Conservation (phyloP, 2,113 vertebrate species). For the Chloropsis cyanopogon region DNA sequence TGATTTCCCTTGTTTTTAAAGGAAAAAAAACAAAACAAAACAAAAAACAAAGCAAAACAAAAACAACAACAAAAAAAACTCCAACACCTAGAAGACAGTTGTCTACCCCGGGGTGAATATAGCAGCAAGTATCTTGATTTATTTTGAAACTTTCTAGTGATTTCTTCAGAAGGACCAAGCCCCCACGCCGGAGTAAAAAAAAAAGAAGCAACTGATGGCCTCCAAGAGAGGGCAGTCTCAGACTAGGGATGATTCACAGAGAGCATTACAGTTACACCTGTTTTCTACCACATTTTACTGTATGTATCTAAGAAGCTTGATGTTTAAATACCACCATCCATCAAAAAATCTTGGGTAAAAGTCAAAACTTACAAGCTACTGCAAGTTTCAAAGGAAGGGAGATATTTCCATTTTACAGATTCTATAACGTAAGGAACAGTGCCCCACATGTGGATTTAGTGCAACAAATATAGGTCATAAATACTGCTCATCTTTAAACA, state of each 20-base stretch:
- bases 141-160: neutral
- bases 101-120: neutral
- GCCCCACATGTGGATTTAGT: neutral
- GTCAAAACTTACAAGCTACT: neutral
- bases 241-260: neutral
- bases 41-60: no score
- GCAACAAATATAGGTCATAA: neutral
- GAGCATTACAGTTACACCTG: neutral
- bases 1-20: neutral
- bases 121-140: neutral
- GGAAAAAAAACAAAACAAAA: neutral
- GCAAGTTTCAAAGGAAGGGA: neutral
- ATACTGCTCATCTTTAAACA: neutral
- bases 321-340: neutral
- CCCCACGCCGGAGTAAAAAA: fast-evolving
- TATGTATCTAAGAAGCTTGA: neutral
- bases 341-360: neutral
- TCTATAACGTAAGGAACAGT: neutral
- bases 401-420: neutral
- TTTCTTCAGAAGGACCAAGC: neutral
- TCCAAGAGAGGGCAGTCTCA: conserved; percentile 55
- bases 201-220: neutral
- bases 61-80: fast-evolving
- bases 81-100: neutral
- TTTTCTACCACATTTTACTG: neutral